Evolutionary conservation across 2,888 invertebrate genomes (phyloP).

Genomic region (Adineta ricciae): DNA sequence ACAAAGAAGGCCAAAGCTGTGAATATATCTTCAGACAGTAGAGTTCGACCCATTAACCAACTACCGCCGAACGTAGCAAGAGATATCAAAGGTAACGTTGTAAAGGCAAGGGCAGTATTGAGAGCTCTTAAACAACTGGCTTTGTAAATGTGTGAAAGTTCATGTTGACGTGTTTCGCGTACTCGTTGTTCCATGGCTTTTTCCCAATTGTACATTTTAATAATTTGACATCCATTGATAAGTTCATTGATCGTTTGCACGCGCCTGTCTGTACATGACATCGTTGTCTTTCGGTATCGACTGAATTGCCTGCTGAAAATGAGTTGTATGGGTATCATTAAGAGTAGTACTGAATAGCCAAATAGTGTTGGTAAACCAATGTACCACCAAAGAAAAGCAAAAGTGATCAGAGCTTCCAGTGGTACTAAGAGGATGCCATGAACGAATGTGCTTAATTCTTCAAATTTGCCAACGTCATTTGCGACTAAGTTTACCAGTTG

Average conservation of each 20-base stretch:
- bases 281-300: not conserved
- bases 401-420: not conserved
- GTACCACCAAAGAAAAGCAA: not conserved
- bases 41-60: not conserved
- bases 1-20: not conserved
- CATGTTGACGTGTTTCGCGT: not conserved
- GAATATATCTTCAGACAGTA: not conserved
- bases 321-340: not conserved
- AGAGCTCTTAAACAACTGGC: not conserved
- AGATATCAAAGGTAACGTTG: not conserved
- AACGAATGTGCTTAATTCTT: not conserved
- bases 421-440: not conserved
- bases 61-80: not conserved
- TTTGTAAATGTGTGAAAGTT: not conserved
- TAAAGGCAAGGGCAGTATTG: not conserved
- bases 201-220: slow-evolving; percentile 94
- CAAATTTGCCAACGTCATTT: not conserved
- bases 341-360: not conserved
- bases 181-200: slow-evolving; percentile 63
- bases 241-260: too few relatives aligned
- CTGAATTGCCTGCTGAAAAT: not conserved
- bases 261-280: slow-evolving; percentile 58
- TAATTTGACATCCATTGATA: slow-evolving; percentile 79
- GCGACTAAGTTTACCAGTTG: not conserved
- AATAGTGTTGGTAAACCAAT: not conserved